Percentiles rank a stretch among this genome's conserved stretches.
phyloP scores from a whole-genome alignment of 2,888 invertebrate genomes.

The Byasa hedistus region DNA sequence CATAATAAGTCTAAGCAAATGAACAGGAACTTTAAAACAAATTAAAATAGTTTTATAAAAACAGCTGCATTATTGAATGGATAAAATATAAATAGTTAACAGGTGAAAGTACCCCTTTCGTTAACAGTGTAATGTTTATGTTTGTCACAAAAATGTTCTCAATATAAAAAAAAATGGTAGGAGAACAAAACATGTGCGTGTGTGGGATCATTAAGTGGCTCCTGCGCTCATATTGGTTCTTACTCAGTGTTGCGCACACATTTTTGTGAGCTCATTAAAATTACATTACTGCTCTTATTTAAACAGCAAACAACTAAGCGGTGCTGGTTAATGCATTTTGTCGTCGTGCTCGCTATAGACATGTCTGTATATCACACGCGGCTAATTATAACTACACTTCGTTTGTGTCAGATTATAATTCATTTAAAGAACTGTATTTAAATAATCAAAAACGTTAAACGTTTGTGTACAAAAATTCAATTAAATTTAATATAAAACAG shows the following conservation, averaged over 20 bases:
- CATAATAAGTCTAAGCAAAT: too few relatives aligned
- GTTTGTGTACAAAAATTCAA: too few relatives aligned
- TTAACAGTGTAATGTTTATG: slow-evolving; percentile 29
- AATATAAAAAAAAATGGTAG: slow-evolving; percentile 17
- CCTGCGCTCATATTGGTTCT: slow-evolving; percentile 25
- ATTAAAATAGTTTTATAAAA: not conserved
- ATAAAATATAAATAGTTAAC: not conserved
- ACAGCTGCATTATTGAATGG: not conserved
- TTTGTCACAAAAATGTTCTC: slow-evolving; percentile 23
- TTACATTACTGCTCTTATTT: slow-evolving; percentile 77
- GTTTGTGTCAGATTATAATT: not conserved
- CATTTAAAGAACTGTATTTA: too few relatives aligned
- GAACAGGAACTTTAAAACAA: too few relatives aligned
- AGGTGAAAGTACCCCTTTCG: slow-evolving; percentile 10
- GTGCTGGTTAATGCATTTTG: slow-evolving; percentile 70
- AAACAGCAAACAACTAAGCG: slow-evolving; percentile 77
- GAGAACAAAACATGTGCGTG: slow-evolving; percentile 21
- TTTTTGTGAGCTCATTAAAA: slow-evolving; percentile 77
- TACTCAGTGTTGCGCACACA: slow-evolving; percentile 56
- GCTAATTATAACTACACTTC: slow-evolving; percentile 1
- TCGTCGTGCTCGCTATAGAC: slow-evolving; percentile 67
- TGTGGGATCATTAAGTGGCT: slow-evolving; percentile 28
- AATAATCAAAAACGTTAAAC: too few relatives aligned
- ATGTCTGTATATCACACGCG: slow-evolving; percentile 45
- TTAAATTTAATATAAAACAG: too few relatives aligned